phyloP scores from a whole-genome alignment of 2,797 vertebrate genomes.

The Moxostoma hubbsi region DNA sequence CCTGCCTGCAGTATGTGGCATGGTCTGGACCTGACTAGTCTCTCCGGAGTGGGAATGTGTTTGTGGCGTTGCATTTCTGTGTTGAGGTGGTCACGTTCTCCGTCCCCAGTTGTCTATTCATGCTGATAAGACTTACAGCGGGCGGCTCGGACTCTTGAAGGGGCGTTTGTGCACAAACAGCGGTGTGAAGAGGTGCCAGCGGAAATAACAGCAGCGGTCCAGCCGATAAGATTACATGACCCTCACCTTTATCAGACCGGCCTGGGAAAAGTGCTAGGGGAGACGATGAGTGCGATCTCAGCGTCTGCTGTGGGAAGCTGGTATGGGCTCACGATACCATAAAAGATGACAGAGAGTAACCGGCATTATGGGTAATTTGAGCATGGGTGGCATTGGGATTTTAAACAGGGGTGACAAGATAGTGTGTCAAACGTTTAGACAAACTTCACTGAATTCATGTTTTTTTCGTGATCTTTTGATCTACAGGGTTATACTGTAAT shows the following conservation, averaged over 20 bases:
- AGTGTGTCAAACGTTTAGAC: no score
- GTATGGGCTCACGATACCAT: neutral
- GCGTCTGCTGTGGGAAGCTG: conserved; percentile 31
- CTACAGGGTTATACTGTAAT: no score
- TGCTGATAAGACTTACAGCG: conserved; percentile 58
- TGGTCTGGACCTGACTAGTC: conserved; percentile 34
- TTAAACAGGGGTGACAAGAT: no score
- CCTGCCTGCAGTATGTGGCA: neutral
- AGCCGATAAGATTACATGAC: conserved; percentile 68
- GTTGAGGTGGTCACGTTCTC: conserved; percentile 47
- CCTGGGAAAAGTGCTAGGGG: conserved; percentile 17
- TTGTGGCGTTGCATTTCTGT: conserved; percentile 43
- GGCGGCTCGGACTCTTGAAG: conserved; percentile 50
- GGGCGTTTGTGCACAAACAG: conserved; percentile 65
- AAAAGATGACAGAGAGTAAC: conserved; percentile 26
- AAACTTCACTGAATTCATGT: no score
- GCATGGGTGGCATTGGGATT: neutral
- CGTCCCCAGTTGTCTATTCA: conserved; percentile 60
- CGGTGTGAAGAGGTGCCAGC: conserved; percentile 64
- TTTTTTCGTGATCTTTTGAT: no score
- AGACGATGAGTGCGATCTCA: conserved; percentile 40
- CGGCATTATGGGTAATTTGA: conserved; percentile 17
- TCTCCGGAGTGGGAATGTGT: conserved; percentile 22
- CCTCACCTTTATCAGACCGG: conserved; percentile 57
- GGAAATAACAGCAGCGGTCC: conserved; percentile 71